Base-by-base conservation (phyloP, 1,140 invertebrate species). In the Drosophila biarmipes region DNA sequence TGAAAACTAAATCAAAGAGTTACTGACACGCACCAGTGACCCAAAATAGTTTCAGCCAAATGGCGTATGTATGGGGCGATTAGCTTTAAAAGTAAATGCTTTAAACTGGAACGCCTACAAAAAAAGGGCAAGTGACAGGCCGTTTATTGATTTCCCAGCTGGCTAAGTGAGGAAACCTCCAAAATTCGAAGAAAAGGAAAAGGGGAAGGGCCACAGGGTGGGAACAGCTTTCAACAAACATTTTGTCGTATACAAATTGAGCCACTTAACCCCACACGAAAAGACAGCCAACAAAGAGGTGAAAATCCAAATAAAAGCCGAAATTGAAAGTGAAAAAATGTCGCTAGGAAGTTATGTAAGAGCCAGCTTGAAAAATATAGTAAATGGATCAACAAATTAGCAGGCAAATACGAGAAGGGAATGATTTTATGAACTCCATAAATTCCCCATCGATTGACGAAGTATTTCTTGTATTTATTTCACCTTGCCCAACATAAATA, bases 11-110 rank as follows among this genome's bases (percentile, higher is more conserved):
- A 6, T 40, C 24, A 43, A 49, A 48, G 53, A 54, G 14, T 81
- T 64, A 81, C 78, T 78, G 73, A 81, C 78, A 82, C 79, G 79
- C 79, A 81, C 79, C 68, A 68, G 57, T 81, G 79, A 82, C 73
- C 78, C 45, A 64, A 63, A 81, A 73, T 56, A 45, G 48, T 14
- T n/a, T n/a, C 8, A 21, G 62, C 59, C 61, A 52, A 66, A 67
- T 45, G n/a, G 4, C 21, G 19, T 52, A 37, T 48, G 45, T n/a
- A 29, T 4, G 7, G n/a, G n/a, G n/a, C n/a, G 6, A 11, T 46
- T 42, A n/a, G 29, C 11, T 15, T 38, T 61, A 40, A 64, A 80
- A 73, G n/a, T 35, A 24, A 52, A 37, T 29, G 71, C 56, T 55
- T 66, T n/a, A 69, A 61, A 35, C 34, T 4, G 12, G 19, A 66